Conservation (phyloP, 1,140 invertebrate genomes). For the Phortica variegata region DNA sequence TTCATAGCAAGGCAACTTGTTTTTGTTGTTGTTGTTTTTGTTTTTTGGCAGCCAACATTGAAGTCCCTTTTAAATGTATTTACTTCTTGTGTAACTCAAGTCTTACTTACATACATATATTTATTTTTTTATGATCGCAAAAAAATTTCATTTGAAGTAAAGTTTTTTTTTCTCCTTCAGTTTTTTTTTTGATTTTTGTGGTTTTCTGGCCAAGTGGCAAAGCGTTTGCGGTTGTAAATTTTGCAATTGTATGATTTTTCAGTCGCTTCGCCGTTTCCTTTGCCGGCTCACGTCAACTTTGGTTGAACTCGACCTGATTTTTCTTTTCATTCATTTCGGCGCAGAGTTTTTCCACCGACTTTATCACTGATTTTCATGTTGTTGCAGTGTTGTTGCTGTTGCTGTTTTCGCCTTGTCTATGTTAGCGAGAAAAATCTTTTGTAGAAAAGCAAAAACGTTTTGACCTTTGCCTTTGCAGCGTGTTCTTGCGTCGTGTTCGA, state of each 20-base stretch:
- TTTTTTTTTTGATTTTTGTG: constrained; percentile 21
- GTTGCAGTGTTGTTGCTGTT: constrained; percentile 13
- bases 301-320: constrained; percentile 42
- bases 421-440: too few species aligned
- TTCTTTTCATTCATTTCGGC: constrained; percentile 40
- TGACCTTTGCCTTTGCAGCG: constrained; percentile 36
- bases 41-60: too few species aligned
- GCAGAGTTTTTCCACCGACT: too few species aligned
- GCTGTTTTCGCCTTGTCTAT: constrained; percentile 20
- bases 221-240: constrained; percentile 45
- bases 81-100: too few species aligned
- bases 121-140: too few species aligned
- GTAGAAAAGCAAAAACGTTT: constrained; percentile 34
- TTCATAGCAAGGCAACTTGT: background rate
- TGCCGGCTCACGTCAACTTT: background rate
- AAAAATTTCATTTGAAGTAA: too few species aligned
- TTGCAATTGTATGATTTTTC: constrained; percentile 51
- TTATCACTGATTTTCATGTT: constrained; percentile 32
- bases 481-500: constrained; percentile 33
- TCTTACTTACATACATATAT: too few species aligned
- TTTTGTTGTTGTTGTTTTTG: constrained; percentile 14
- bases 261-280: constrained; percentile 38
- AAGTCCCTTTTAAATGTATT: too few species aligned
- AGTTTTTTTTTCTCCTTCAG: too few species aligned
- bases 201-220: constrained; percentile 36